Conservation (phyloP, 2,113 vertebrate species). For the Larimichthys polyactis region DNA sequence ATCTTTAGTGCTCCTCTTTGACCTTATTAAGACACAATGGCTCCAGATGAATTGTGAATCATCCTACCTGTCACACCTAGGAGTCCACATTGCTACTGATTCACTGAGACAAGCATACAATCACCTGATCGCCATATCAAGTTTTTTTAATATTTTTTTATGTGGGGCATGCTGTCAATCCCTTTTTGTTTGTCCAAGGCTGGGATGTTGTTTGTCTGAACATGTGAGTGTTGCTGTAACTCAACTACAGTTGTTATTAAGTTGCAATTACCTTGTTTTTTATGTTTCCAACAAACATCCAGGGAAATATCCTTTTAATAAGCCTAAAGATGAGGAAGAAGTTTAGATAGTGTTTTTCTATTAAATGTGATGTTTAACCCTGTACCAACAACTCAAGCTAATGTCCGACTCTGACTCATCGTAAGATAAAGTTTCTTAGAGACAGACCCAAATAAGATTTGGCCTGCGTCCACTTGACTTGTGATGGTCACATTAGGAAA, state of each 20-base stretch:
- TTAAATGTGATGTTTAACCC: neutral
- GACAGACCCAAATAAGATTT: neutral
- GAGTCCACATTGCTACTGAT: neutral
- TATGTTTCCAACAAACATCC: neutral
- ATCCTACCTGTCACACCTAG: slow-evolving; percentile 39
- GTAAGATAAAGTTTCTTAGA: neutral
- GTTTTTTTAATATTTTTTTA: too few relatives aligned
- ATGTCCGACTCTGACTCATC: neutral
- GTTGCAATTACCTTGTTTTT: neutral
- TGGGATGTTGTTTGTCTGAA: slow-evolving; percentile 1
- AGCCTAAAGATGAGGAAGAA: neutral
- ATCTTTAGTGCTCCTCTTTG: slow-evolving; percentile 26
- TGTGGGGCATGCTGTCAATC: neutral
- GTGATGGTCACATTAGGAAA: neutral
- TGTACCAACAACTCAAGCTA: neutral
- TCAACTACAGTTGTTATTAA: neutral
- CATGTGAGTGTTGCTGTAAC: neutral
- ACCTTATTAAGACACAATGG: slow-evolving; percentile 62
- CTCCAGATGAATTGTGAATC: slow-evolving; percentile 56
- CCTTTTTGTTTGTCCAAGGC: slow-evolving; percentile 1
- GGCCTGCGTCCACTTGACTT: neutral
- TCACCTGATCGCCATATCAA: neutral
- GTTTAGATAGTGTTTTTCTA: neutral
- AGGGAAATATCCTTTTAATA: neutral
- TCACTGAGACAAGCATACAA: neutral